Base-by-base conservation (phyloP, 2,888 invertebrate genomes). In the Gordius sp. region DNA sequence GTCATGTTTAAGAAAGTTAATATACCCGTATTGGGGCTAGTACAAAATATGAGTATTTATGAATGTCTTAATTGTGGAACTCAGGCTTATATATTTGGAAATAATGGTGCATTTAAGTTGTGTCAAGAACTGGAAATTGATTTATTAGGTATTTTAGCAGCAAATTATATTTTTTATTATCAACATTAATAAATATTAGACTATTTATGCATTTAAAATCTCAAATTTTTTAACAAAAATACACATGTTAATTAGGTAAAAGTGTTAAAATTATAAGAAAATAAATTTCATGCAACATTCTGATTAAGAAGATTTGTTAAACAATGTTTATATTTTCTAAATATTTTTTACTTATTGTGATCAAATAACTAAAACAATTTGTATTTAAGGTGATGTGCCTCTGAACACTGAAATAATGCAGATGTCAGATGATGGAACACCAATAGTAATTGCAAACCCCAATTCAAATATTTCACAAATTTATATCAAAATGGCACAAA, bases 31-130 rank as follows among this genome's bases (percentile, higher is more conserved):
- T 13, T 60, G 18, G 89, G 89, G n/a, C 67, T 87, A 59, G 78
- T 85, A 0, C 81, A 85, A 66, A 89, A 89, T 68, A 89, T 89
- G 87, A 78, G 79, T 2, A 75, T 76, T 58, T 77, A 79, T 0
- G 72, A 75, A 52, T 89, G 87, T 67, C 74, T 78, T 0, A 77
- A 79, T 26, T 89, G 86, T 67, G 75, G 77, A 23, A 73, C 75
- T n/a, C 72, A 75, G 59, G 76, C 82, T 60, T 74, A 75, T 60
- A 71, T 86, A 28, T 85, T 82, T 39, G 39, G 39, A 39, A 8
- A 39, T 13, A n/a, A n/a, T n/a, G 39, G n/a, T n/a, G n/a, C 8
- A 39, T 39, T n/a, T 13, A 13, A 39, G 8, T 39, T 39, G 13
- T 8, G n/a, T 13, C 13, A 39, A 39, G n/a, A 39, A 39, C 8